Evolutionary conservation across 2,797 vertebrate genomes (phyloP).

Genomic region (Heterohyrax brucei): DNA sequence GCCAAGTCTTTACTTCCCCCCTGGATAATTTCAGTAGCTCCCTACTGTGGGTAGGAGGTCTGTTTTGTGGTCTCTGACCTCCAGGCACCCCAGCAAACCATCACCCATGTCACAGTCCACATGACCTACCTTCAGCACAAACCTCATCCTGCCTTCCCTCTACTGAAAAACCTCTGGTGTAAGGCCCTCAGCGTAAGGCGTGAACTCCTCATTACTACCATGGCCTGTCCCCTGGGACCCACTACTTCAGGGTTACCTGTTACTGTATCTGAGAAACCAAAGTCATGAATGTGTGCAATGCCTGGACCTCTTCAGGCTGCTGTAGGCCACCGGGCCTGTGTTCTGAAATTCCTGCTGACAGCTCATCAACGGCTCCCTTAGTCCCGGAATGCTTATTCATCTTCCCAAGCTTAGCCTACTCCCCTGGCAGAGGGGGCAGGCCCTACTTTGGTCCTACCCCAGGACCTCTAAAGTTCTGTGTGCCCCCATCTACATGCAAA

Average conservation of each 20-base stretch:
- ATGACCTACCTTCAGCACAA: background rate
- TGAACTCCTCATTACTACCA: background rate
- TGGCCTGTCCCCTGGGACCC: background rate
- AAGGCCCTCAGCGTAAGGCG: background rate
- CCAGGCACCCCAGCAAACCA: no score
- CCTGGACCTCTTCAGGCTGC: background rate
- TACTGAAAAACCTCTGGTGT: background rate
- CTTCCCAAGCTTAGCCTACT: background rate
- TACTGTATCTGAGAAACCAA: background rate
- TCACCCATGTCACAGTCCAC: background rate
- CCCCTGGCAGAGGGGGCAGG: background rate
- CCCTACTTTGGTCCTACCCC: background rate
- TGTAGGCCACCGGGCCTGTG: background rate
- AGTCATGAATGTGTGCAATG: background rate
- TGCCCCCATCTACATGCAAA: background rate
- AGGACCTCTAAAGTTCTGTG: background rate
- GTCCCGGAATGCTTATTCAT: background rate
- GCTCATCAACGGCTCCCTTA: background rate
- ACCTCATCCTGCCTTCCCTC: background rate
- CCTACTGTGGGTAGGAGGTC: background rate
- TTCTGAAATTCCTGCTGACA: background rate
- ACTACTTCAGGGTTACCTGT: background rate
- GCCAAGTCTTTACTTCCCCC: background rate
- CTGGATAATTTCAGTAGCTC: background rate
- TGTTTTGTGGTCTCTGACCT: background rate